Evolutionary conservation across 1,140 invertebrate genomes (phyloP).

Genomic region (Drosophila serrata): DNA sequence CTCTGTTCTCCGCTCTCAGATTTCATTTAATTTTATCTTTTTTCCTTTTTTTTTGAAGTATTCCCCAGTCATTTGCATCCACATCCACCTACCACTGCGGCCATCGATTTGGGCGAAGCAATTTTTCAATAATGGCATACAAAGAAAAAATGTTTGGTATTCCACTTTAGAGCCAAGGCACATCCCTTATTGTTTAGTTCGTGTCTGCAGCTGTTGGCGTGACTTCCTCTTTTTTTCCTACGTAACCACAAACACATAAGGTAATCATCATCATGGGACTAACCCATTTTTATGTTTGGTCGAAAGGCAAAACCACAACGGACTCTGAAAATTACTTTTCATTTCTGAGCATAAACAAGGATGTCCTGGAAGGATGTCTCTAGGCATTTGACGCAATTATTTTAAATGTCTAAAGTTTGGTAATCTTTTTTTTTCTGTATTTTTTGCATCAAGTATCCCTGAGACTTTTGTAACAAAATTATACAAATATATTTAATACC

Average conservation of each 20-base stretch:
- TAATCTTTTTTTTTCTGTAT: neutral
- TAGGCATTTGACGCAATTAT: slow-evolving; percentile 7
- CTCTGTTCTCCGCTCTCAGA: slow-evolving; percentile 22
- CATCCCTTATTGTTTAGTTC: slow-evolving; percentile 41
- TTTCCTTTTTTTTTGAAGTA: slow-evolving; percentile 24
- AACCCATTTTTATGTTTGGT: slow-evolving; percentile 20
- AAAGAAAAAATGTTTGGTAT: slow-evolving; percentile 50
- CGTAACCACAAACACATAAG: slow-evolving; percentile 29
- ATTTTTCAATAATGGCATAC: slow-evolving; percentile 52
- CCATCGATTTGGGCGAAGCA: slow-evolving; percentile 47
- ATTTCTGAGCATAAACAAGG: slow-evolving; percentile 5
- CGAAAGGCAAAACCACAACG: slow-evolving; percentile 9
- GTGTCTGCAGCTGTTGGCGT: slow-evolving; percentile 33
- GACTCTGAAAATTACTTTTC: slow-evolving; percentile 21
- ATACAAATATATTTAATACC: neutral
- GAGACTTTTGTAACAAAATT: neutral
- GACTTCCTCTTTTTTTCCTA: slow-evolving; percentile 4
- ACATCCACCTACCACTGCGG: slow-evolving; percentile 17
- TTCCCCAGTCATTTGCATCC: slow-evolving; percentile 38
- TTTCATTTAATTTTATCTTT: slow-evolving; percentile 47
- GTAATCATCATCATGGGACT: slow-evolving; percentile 43
- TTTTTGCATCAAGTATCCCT: neutral
- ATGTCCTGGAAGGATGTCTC: slow-evolving; percentile 5
- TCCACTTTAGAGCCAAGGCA: slow-evolving; percentile 36
- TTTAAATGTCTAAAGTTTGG: slow-evolving; percentile 2